These are phyloP conservation scores for Melierax canorus DNA, from an alignment of 2,113 vertebrate species.

Conservation along the genomic window DNA sequence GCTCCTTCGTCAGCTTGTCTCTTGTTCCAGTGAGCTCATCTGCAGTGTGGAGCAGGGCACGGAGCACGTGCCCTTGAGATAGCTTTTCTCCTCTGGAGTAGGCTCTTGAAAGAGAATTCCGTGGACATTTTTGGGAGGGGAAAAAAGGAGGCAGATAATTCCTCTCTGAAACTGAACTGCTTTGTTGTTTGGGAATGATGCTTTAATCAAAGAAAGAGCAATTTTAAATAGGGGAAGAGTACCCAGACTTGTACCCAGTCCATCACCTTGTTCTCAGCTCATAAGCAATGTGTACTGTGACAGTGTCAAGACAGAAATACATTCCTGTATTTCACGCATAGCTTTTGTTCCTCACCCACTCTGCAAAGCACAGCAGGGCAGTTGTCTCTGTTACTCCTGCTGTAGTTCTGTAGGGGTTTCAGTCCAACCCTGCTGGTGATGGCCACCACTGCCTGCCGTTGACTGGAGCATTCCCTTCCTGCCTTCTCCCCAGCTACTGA, in stretches of 20 bases:
- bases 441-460: rapidly evolving
- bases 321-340: neutral
- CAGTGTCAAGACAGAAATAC: neutral
- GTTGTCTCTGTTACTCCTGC: neutral
- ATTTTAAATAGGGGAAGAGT: neutral
- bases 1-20: neutral
- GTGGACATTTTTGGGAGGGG: neutral
- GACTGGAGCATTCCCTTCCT: neutral
- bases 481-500: neutral
- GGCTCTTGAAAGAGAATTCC: neutral
- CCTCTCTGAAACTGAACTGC: neutral
- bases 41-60: neutral
- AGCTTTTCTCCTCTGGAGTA: neutral
- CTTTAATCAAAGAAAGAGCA: neutral
- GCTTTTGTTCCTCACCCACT: neutral
- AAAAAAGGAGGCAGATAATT: neutral
- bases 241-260: neutral
- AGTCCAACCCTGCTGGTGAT: neutral
- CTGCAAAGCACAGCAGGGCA: rapidly evolving
- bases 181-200: neutral
- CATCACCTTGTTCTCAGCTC: neutral
- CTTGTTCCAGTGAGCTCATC: neutral
- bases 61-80: neutral
- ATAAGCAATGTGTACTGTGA: rapidly evolving
- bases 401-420: neutral